These are phyloP conservation scores for Malurus cyaneus DNA, from an alignment of 2,113 vertebrate species.

Conservation along the genomic window DNA sequence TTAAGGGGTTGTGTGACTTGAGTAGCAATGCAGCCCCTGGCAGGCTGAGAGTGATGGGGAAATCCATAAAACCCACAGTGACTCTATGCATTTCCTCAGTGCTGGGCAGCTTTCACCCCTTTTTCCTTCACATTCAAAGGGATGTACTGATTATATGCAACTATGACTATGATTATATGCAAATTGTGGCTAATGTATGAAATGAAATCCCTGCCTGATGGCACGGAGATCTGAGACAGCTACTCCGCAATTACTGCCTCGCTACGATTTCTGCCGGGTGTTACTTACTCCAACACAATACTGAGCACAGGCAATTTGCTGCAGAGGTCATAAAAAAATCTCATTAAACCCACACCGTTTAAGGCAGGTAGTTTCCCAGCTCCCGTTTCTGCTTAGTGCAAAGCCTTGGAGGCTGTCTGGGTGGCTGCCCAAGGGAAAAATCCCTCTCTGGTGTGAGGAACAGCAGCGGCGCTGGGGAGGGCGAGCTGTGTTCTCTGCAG, in stretches of 20 bases:
- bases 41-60: not conserved
- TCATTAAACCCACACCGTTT: constrained; percentile 35
- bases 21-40: not conserved
- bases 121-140: not conserved
- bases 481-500: not conserved
- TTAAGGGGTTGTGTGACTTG: not conserved
- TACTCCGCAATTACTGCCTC: constrained; percentile 27
- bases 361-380: constrained; percentile 26
- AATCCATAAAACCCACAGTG: not conserved
- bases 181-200: constrained; percentile 36
- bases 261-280: not conserved
- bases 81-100: not conserved
- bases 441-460: not conserved
- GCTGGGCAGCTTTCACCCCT: not conserved
- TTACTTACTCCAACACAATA: constrained; percentile 21
- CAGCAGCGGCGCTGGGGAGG: rapidly evolving
- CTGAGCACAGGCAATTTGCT: constrained; percentile 32
- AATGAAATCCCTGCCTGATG: constrained; percentile 33
- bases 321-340: constrained; percentile 28
- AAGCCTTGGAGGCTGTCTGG: not conserved
- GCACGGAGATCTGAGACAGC: constrained; percentile 2
- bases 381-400: not conserved
- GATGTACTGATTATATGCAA: not conserved
- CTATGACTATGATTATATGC: constrained; percentile 19
- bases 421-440: not conserved